Percentiles rank a stretch among this genome's conserved stretches.
Evolutionary conservation across 1,140 invertebrate species (phyloP).

Genomic region (Lamellibrachia luymesi): DNA sequence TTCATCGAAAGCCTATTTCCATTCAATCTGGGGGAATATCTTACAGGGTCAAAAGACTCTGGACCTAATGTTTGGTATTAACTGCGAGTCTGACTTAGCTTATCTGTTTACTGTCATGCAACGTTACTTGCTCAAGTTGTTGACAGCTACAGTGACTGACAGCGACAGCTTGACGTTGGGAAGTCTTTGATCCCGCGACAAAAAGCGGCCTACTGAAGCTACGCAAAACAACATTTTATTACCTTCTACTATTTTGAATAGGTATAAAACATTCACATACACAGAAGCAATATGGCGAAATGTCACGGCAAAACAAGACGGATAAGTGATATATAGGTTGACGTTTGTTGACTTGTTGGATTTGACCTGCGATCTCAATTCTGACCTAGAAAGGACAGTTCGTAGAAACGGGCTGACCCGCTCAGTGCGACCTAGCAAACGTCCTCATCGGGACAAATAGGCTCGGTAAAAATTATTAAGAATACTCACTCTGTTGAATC

Average conservation of each 20-base stretch:
- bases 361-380: not conserved
- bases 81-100: no score
- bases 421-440: not conserved
- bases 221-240: not conserved
- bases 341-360: not conserved
- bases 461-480: not conserved
- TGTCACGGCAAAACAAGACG: not conserved
- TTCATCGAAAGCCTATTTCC: no score
- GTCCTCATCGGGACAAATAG: not conserved
- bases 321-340: not conserved
- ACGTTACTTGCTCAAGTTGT: no score
- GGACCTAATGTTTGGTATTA: no score
- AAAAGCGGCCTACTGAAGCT: not conserved
- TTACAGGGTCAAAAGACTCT: no score
- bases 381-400: not conserved
- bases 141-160: no score
- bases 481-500: slow-evolving; percentile 1
- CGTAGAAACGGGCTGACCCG: not conserved
- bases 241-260: not conserved
- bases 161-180: not conserved
- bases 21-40: no score
- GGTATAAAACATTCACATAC: not conserved
- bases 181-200: not conserved
- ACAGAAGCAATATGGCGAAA: not conserved
- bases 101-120: no score